Conservation (phyloP, 2,888 invertebrate genomes). For the Aspidiotus rigidus region DNA sequence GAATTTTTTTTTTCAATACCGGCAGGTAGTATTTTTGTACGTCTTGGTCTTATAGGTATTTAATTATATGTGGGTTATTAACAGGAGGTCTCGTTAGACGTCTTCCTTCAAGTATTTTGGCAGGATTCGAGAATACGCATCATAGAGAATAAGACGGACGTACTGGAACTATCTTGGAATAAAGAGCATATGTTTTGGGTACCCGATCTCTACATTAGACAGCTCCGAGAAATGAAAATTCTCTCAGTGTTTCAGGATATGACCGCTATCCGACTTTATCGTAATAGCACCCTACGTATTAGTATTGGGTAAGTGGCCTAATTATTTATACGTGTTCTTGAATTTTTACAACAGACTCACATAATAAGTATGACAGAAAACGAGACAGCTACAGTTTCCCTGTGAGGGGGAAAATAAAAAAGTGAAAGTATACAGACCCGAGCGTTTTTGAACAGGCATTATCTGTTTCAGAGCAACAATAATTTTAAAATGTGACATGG, state of each 20-base stretch:
- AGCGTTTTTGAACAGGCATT: too few species aligned
- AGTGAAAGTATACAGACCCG: background rate
- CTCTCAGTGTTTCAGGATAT: constrained; percentile 55
- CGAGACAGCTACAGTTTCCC: too few species aligned
- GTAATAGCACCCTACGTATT: constrained; percentile 55
- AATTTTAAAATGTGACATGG: constrained; percentile 58
- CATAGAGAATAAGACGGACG: constrained; percentile 42
- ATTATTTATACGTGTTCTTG: background rate
- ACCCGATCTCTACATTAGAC: constrained; percentile 56
- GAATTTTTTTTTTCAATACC: too few species aligned
- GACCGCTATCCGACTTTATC: constrained; percentile 53
- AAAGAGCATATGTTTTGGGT: constrained; percentile 47
- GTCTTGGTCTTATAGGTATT: constrained; percentile 23
- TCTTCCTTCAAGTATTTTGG: constrained; percentile 58
- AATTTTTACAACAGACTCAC: background rate
- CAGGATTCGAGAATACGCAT: constrained; percentile 47
- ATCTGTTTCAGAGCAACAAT: constrained; percentile 50
- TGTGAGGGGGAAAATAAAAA: too few species aligned
- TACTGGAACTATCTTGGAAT: constrained; percentile 42
- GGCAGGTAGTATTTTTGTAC: background rate
- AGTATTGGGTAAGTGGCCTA: constrained; percentile 52
- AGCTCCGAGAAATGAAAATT: constrained; percentile 54
- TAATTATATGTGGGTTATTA: constrained; percentile 30
- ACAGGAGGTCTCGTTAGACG: constrained; percentile 56
- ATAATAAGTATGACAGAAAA: too few species aligned